Conservation (phyloP, 37 sponge, comb jelly and placozoan species). For the Mnemiopsis leidyi region DNA sequence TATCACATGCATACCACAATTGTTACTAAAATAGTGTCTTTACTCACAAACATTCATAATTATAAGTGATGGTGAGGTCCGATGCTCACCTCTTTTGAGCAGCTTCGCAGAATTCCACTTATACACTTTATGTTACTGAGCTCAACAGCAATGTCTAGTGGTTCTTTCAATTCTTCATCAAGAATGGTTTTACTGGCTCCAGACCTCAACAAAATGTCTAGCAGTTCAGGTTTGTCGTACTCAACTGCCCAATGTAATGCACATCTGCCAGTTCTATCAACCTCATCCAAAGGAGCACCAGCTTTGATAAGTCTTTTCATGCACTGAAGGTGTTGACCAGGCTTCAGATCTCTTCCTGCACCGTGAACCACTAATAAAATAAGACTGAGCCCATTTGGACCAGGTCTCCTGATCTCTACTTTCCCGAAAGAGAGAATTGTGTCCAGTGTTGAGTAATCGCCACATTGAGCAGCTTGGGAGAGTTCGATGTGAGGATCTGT, state of each 20-base stretch:
- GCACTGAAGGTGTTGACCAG: constrained; percentile 41
- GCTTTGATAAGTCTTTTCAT: constrained; percentile 30
- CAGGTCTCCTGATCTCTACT: constrained; percentile 65
- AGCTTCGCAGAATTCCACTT: not conserved
- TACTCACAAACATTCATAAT: too few relatives aligned
- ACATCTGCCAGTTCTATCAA: constrained; percentile 30
- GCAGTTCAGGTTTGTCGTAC: constrained; percentile 16
- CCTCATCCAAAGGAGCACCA: constrained; percentile 38
- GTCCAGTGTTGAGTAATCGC: constrained; percentile 36
- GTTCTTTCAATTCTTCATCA: constrained; percentile 38
- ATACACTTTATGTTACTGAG: constrained; percentile 16
- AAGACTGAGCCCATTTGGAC: constrained; percentile 48
- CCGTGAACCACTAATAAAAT: constrained; percentile 24
- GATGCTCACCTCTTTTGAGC: constrained; percentile 26
- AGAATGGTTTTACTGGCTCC: constrained; percentile 39
- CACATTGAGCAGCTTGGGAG: constrained; percentile 15
- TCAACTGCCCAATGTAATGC: constrained; percentile 39
- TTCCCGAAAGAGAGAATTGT: constrained; percentile 58
- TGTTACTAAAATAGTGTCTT: too few relatives aligned
- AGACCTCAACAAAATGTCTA: not conserved
- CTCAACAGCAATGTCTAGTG: constrained; percentile 19
- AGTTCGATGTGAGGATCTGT: constrained; percentile 53
- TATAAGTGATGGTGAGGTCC: too few relatives aligned
- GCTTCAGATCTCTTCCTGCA: constrained; percentile 16
- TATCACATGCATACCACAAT: too few relatives aligned